Percentiles rank a stretch among this genome's conserved stretches.
These are phyloP conservation scores for Linnaemya tessellans DNA, from an alignment of 2,888 invertebrate species.

Conservation along the genomic window DNA sequence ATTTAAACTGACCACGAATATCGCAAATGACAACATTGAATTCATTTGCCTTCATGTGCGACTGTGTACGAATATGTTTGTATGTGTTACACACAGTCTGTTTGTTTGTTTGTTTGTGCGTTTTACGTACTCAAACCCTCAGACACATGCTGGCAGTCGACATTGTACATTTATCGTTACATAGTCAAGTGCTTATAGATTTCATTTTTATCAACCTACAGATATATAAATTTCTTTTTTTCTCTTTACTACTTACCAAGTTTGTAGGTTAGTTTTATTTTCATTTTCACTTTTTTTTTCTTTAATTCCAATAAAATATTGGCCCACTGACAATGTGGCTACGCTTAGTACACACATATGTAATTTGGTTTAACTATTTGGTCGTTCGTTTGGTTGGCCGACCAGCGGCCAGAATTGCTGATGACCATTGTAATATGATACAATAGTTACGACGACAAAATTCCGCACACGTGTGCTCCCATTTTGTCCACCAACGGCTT, in stretches of 20 bases:
- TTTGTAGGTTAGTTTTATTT: constrained; percentile 5
- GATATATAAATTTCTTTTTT: background rate
- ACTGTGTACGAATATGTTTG: background rate
- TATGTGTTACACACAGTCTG: background rate
- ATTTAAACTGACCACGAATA: constrained; percentile 62
- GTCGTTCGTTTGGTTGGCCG: constrained; percentile 2
- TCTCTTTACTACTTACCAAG: background rate
- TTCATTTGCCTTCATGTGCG: background rate
- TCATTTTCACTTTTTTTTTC: background rate
- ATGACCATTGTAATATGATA: constrained; percentile 31
- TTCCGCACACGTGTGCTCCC: constrained; percentile 19
- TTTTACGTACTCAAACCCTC: constrained; percentile 2
- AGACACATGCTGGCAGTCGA: constrained; percentile 2
- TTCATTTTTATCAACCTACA: background rate
- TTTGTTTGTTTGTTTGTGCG: background rate
- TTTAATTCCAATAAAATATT: constrained; percentile 20
- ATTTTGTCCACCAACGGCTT: background rate
- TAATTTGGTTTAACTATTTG: constrained; percentile 32
- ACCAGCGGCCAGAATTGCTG: constrained; percentile 14
- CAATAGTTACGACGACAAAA: constrained; percentile 38
- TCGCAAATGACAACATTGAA: constrained; percentile 55
- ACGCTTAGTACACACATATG: constrained; percentile 7
- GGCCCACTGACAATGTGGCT: constrained; percentile 47
- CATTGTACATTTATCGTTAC: constrained; percentile 36
- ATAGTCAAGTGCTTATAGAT: constrained; percentile 40